phyloP scores from a whole-genome alignment of 2,113 vertebrate species.

The Gymnorhina tibicen region DNA sequence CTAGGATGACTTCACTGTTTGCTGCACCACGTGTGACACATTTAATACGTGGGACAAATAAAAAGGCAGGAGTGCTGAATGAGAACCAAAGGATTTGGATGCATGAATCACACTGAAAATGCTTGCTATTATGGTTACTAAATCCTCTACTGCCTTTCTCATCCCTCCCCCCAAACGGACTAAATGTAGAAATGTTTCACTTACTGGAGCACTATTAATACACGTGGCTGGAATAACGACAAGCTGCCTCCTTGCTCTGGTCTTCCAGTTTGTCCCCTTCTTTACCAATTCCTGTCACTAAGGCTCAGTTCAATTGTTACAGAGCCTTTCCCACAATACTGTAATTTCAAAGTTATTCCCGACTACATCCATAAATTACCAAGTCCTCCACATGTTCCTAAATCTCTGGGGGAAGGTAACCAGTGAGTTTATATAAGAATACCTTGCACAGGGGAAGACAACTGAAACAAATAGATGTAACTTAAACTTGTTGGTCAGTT shows the following conservation, averaged over 20 bases:
- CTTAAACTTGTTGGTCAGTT: conserved; percentile 16
- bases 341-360: neutral
- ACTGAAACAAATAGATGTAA: neutral
- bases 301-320: neutral
- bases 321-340: neutral
- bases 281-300: neutral
- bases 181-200: neutral
- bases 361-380: conserved; percentile 15
- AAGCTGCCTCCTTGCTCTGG: neutral
- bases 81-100: neutral
- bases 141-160: neutral
- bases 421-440: neutral
- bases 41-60: neutral
- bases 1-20: neutral
- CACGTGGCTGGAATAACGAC: neutral
- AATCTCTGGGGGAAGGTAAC: neutral
- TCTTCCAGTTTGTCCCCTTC: neutral
- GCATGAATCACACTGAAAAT: neutral
- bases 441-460: neutral
- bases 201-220: neutral
- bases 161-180: neutral
- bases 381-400: neutral
- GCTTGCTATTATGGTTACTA: neutral
- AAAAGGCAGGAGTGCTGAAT: neutral
- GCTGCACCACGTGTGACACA: neutral